phyloP scores from a whole-genome alignment of 2,888 invertebrate species.

The Scotopteryx bipunctaria region DNA sequence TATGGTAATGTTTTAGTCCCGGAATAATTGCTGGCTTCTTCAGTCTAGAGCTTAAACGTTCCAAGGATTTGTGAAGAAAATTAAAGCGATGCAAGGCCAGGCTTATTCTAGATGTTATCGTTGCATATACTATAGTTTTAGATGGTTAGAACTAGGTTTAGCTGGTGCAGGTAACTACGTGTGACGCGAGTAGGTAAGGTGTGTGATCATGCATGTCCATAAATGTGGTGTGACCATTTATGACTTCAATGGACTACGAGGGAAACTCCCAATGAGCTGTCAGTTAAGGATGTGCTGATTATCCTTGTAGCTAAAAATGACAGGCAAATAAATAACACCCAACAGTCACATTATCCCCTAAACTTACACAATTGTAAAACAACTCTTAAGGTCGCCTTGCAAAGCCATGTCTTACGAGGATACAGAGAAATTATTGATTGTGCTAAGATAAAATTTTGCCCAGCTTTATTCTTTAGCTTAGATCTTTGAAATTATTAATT shows the following conservation, averaged over 20 bases:
- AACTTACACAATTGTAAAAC: too few relatives aligned
- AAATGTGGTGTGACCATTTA: not conserved
- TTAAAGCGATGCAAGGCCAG: conserved; percentile 1
- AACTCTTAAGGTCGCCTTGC: too few relatives aligned
- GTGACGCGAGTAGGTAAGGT: not conserved
- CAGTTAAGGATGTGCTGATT: too few relatives aligned
- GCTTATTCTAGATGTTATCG: conserved; percentile 7
- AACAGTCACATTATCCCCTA: too few relatives aligned
- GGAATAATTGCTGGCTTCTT: not conserved
- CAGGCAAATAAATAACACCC: too few relatives aligned
- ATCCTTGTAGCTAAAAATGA: too few relatives aligned
- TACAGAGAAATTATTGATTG: too few relatives aligned
- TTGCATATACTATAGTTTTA: not conserved
- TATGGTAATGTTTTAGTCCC: not conserved
- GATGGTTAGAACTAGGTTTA: not conserved
- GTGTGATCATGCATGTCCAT: not conserved
- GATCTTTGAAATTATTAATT: too few relatives aligned
- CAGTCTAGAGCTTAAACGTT: not conserved
- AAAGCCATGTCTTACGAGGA: too few relatives aligned
- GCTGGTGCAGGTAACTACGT: not conserved
- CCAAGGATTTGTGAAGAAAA: conserved; percentile 1
- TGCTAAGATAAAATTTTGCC: too few relatives aligned
- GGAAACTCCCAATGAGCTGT: not conserved
- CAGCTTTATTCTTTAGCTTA: too few relatives aligned
- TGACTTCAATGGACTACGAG: not conserved